phyloP scores from a whole-genome alignment of 2,113 vertebrate species.

The Tetrao urogallus region DNA sequence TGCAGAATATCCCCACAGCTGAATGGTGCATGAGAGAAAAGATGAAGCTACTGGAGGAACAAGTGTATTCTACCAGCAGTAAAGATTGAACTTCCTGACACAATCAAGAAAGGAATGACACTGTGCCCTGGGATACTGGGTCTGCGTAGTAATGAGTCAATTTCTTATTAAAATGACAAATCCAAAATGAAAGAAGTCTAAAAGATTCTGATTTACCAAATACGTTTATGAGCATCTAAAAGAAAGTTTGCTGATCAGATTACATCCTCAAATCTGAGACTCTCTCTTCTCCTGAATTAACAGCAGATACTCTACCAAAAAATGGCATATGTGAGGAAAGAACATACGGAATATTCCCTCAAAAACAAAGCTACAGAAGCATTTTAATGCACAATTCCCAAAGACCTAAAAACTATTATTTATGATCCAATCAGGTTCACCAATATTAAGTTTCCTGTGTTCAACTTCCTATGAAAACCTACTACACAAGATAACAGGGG shows the following conservation, averaged over 20 bases:
- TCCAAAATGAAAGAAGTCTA: not conserved
- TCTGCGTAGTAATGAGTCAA: not conserved
- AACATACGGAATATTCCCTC: not conserved
- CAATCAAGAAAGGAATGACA: not conserved
- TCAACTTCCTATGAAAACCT: not conserved
- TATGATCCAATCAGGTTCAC: not conserved
- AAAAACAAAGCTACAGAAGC: not conserved
- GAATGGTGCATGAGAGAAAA: not conserved
- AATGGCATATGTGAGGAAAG: not conserved
- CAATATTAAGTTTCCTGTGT: not conserved
- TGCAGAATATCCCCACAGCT: not conserved
- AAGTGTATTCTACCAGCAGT: not conserved
- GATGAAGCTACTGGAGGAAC: not conserved
- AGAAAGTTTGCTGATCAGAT: not conserved
- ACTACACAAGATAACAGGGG: not conserved
- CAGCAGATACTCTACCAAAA: not conserved
- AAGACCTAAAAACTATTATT: not conserved
- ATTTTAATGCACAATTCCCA: not conserved
- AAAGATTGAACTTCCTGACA: not conserved
- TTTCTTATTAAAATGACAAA: not conserved
- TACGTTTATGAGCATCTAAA: not conserved
- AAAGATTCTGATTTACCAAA: not conserved
- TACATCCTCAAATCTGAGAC: not conserved
- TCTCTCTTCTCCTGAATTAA: not conserved
- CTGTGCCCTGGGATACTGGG: not conserved